Evolutionary conservation across 1,140 invertebrate genomes (phyloP).

Genomic region (Leptopilina clavipes): DNA sequence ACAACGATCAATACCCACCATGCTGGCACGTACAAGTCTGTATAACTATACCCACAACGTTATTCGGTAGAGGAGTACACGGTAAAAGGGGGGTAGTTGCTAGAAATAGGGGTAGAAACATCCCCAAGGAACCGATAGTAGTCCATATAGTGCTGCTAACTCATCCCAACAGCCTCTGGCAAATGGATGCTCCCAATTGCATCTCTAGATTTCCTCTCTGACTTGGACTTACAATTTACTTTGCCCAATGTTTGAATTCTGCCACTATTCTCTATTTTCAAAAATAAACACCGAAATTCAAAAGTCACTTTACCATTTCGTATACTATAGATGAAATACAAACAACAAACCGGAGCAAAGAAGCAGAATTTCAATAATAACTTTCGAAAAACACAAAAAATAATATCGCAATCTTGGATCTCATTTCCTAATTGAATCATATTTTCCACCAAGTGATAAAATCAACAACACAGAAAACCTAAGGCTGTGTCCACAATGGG

Average conservation of each 20-base stretch:
- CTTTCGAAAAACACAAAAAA: too few relatives aligned
- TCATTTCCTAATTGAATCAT: too few relatives aligned
- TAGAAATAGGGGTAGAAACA: slow-evolving; percentile 70
- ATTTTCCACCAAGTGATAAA: too few relatives aligned
- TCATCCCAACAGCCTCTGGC: slow-evolving; percentile 59
- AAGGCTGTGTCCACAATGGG: too few relatives aligned
- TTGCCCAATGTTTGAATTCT: slow-evolving; percentile 21
- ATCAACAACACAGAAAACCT: too few relatives aligned
- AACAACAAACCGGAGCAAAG: too few relatives aligned
- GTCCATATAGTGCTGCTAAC: slow-evolving; percentile 58
- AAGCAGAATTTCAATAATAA: too few relatives aligned
- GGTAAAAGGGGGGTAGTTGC: slow-evolving; percentile 57
- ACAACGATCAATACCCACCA: slow-evolving; percentile 70
- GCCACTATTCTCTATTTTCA: not conserved
- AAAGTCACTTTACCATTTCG: not conserved
- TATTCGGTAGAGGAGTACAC: slow-evolving; percentile 60
- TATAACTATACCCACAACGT: slow-evolving; percentile 62
- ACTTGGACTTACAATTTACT: slow-evolving; percentile 31
- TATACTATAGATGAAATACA: too few relatives aligned
- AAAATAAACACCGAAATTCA: slow-evolving; percentile 11
- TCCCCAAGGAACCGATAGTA: slow-evolving; percentile 71
- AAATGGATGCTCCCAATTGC: slow-evolving; percentile 62
- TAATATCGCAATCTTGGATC: too few relatives aligned
- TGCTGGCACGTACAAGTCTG: slow-evolving; percentile 51
- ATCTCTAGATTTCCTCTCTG: slow-evolving; percentile 56